Conservation (phyloP, 2,113 vertebrate genomes). For the Planiliza haematocheilus region DNA sequence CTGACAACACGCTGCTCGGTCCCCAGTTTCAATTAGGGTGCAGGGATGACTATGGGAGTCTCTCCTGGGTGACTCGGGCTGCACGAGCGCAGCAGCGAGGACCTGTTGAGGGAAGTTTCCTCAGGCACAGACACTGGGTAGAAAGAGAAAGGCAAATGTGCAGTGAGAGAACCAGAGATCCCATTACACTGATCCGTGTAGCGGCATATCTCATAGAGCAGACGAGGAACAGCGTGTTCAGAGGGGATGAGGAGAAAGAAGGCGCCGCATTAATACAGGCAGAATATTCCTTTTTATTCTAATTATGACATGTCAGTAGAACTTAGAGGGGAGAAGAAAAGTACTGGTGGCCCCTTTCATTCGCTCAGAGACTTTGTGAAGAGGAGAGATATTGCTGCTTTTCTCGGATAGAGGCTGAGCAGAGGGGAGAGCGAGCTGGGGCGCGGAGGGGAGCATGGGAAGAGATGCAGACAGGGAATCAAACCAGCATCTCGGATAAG, state of each 20-base stretch:
- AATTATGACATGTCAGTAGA: slow-evolving; percentile 59
- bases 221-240: slow-evolving; percentile 25
- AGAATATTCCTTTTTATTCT: slow-evolving; percentile 78
- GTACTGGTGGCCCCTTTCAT: slow-evolving; percentile 45
- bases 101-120: slow-evolving; percentile 54
- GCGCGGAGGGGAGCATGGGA: slow-evolving; percentile 63
- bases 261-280: slow-evolving; percentile 60
- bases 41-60: slow-evolving; percentile 44
- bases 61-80: slow-evolving; percentile 36
- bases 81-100: slow-evolving; percentile 28
- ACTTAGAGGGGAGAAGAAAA: slow-evolving; percentile 41
- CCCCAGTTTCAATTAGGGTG: slow-evolving; percentile 71
- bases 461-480: slow-evolving; percentile 68
- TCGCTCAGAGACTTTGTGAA: slow-evolving; percentile 10
- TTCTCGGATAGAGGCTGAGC: slow-evolving; percentile 30
- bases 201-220: slow-evolving; percentile 42
- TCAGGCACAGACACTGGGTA: slow-evolving; percentile 44
- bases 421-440: slow-evolving; percentile 4
- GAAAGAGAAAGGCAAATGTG: slow-evolving; percentile 76
- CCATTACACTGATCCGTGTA: slow-evolving; percentile 67
- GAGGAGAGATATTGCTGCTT: slow-evolving; percentile 34
- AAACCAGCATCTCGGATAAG: slow-evolving; percentile 73
- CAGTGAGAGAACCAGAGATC: slow-evolving; percentile 63
- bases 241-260: slow-evolving; percentile 34
- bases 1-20: slow-evolving; percentile 55